These are phyloP conservation scores for Tenualosa thibaudeaui DNA, from an alignment of 2,797 vertebrate genomes.

Conservation along the genomic window DNA sequence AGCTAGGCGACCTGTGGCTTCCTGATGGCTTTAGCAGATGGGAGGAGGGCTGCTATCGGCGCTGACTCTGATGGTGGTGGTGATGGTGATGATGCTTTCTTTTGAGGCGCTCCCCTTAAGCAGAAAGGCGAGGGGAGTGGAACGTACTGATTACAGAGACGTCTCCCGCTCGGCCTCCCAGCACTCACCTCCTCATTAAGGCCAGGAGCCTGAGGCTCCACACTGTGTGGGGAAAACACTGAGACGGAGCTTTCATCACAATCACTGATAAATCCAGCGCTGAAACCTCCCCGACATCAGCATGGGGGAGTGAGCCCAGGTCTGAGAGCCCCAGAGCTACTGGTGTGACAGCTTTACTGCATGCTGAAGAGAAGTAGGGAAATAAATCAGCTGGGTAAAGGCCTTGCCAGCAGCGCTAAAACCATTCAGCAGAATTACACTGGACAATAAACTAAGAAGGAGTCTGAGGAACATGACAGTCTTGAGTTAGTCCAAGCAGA, in stretches of 20 bases:
- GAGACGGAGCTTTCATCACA: not conserved
- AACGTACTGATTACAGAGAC: not conserved
- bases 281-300: not conserved
- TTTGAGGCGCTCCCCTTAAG: not conserved
- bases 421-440: not conserved
- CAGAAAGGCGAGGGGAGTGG: not conserved
- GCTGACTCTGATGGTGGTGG: constrained; percentile 1
- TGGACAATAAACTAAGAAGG: not conserved
- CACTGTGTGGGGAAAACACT: not conserved
- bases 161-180: not conserved
- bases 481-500: not conserved
- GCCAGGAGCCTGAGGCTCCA: not conserved
- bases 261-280: not conserved
- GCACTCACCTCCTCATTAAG: not conserved
- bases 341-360: not conserved
- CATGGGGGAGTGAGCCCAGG: not conserved
- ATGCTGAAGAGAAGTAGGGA: not conserved
- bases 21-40: constrained; percentile 66
- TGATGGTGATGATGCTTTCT: not conserved
- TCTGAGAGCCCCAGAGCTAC: not conserved
- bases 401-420: not conserved
- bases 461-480: not conserved
- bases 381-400: not conserved
- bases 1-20: constrained; percentile 30
- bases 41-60: constrained; percentile 24